A percentile compares a stretch with the other conserved stretches of the same genome.
These are phyloP conservation scores for Cryptophagus acutangulus DNA, from an alignment of 2,888 invertebrate genomes.

Conservation along the genomic window DNA sequence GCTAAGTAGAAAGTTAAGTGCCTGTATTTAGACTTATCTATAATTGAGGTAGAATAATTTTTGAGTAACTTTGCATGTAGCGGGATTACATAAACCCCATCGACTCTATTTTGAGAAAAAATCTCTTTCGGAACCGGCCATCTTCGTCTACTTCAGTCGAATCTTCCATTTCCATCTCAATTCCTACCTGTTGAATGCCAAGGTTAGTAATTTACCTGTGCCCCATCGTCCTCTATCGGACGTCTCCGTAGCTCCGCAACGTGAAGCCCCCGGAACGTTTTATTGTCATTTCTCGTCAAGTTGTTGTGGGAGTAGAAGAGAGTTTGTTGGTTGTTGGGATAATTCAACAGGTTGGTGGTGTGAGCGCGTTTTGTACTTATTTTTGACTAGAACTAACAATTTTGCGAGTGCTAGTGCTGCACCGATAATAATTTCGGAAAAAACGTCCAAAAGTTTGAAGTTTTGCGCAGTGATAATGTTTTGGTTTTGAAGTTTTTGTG, in stretches of 20 bases:
- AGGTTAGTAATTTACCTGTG: constrained; percentile 22
- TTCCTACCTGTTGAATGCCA: constrained; percentile 20
- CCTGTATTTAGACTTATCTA: too few relatives aligned
- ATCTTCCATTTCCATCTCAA: constrained; percentile 15
- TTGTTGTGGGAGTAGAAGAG: constrained; percentile 23
- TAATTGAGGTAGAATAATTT: too few relatives aligned
- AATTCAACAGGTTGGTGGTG: constrained; percentile 31
- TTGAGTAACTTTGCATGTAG: too few relatives aligned
- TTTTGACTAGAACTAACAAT: constrained; percentile 9
- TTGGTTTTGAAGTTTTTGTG: constrained; percentile 17
- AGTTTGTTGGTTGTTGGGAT: constrained; percentile 17
- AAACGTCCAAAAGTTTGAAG: background rate
- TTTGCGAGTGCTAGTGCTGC: background rate
- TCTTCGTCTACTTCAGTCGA: constrained; percentile 13
- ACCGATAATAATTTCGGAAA: background rate
- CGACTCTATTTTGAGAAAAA: too few relatives aligned
- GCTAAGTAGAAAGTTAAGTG: too few relatives aligned
- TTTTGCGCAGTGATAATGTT: constrained; percentile 14
- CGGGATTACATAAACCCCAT: too few relatives aligned
- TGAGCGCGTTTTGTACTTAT: constrained; percentile 26
- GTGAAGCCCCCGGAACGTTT: constrained; percentile 18
- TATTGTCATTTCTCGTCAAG: constrained; percentile 27
- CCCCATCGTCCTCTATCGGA: constrained; percentile 18
- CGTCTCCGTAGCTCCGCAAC: constrained; percentile 15
- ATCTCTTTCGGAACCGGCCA: too few relatives aligned